phyloP scores from a whole-genome alignment of 2,888 invertebrate species.

The Drosophila quinaria region DNA sequence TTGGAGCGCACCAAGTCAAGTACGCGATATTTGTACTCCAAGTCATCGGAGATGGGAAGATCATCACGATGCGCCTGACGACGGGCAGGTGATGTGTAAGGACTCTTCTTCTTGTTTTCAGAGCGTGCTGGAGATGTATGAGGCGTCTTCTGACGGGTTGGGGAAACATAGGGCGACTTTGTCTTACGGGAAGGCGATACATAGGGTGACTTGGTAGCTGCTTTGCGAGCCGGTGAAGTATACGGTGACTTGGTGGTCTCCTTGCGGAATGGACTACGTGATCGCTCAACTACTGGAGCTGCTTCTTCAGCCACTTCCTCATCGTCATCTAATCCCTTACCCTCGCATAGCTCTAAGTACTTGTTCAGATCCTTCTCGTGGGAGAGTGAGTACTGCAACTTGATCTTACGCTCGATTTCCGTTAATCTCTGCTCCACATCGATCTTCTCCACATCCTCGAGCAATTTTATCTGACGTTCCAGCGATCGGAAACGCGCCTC shows the following conservation, averaged over 20 bases:
- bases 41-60: slow-evolving; percentile 69
- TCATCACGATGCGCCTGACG: slow-evolving; percentile 49
- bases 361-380: slow-evolving; percentile 82
- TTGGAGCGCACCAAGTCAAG: slow-evolving; percentile 77
- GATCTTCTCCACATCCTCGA: slow-evolving; percentile 83
- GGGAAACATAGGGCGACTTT: slow-evolving; percentile 45
- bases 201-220: slow-evolving; percentile 32
- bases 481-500: slow-evolving; percentile 82
- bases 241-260: slow-evolving; percentile 58
- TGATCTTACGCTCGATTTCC: slow-evolving; percentile 83
- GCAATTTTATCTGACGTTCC: slow-evolving; percentile 81
- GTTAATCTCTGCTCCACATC: slow-evolving; percentile 80
- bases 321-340: slow-evolving; percentile 74
- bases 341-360: slow-evolving; percentile 81
- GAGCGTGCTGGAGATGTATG: slow-evolving; percentile 65
- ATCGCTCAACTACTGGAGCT: slow-evolving; percentile 37
- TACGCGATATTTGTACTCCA: slow-evolving; percentile 78
- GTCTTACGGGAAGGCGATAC: slow-evolving; percentile 9
- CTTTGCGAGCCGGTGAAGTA: slow-evolving; percentile 63
- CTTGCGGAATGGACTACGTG: slow-evolving; percentile 67
- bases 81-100: slow-evolving; percentile 65
- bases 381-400: slow-evolving; percentile 81
- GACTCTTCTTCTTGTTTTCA: slow-evolving; percentile 42
- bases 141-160: slow-evolving; percentile 61
- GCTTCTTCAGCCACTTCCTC: slow-evolving; percentile 30